Evolutionary conservation across 35 echinoderm and acorn worm genomes (phyloP), one percentile per base, ranked within the genome.

Genomic region (Apostichopus japonicus): DNA sequence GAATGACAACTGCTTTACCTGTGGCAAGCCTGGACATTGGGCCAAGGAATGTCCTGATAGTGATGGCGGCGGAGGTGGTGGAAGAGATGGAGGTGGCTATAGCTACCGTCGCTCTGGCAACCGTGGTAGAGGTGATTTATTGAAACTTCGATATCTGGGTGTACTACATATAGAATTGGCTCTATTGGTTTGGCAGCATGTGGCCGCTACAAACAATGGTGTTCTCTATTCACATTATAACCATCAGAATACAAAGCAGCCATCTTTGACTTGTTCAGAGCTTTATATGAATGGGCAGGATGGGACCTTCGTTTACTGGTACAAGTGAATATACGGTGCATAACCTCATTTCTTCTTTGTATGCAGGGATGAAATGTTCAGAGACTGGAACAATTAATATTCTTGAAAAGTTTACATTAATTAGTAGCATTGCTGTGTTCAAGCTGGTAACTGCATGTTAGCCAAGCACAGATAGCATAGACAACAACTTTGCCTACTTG

Each of bases 11-110:
- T 92, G 91, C 78, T 92, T 63, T 78, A 83, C 63, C 55, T 92
- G 91, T 65, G 91, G 91, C 21, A 58, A 81, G 57, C 53, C 77
- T 24, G 91, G 91, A 51, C 91, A 92, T 76, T 92, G 25, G 23
- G 77, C 91, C 53, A 79, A 65, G 16, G 91, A 81, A n/a, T 92
- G 91, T 58, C 86, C 86, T 52, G 62, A 89, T 4, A 89, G 72
- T 23, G 33, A 59, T 72, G 59, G 25, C 33, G 83, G 56, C 11
- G 11, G 83, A 0, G 10, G n/a, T 22, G 56, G 83, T 24, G 86
- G 86, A 15, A 44, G 33, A 44, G 11, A 55, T 6, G 10, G n/a
- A 10, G 56, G 83, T 24, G 86, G 86, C 21, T 27, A 73, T 63
- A 44, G 23, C 24, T 87, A 87, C 83, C 86, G 86, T n/a, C 81